Evolutionary conservation across 2,888 invertebrate species (phyloP), one percentile per base, ranked within the genome.

Genomic region (Zhuqinia jingwanae): DNA sequence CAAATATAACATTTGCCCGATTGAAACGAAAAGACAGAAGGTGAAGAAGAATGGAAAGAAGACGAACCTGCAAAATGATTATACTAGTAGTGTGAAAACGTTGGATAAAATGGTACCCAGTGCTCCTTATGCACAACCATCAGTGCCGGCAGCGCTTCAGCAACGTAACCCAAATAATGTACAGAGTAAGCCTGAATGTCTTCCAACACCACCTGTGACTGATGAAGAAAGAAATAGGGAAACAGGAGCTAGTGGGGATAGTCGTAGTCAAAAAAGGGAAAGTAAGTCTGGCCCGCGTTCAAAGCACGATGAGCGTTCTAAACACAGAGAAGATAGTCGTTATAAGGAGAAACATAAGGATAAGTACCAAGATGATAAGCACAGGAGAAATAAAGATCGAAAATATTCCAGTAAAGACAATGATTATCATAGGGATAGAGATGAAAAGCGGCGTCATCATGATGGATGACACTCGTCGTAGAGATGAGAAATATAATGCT

Each of bases 111-210:
- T 42, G 1, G 25, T 17, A 1, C 36, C 77, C 15, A 50, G 0
- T 17, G 53, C 2, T 17, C 53, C 2, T 42, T 1, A 42, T 36
- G 53, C 8, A 36, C 56, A 50, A 17, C 27, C 45, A 5, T 47
- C 2, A 0, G 20, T 45, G 22, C 20, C 47, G 2, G 17, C 70
- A 20, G 1, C 70, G 1, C 8, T 15, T 45, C 20, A 47, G 0
- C 47, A 45, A 27, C 75, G 30, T 0, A 30, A 50, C 36, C n/a
- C 27, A 2, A 63, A 65, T 15, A 63, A 79, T 27, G 45, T 63
- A 75, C 53, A 75, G 50, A 75, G 75, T 75, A 75, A 75, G 53
- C 36, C 75, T 75, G 36, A n/a, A 60, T 60, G 77, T 53, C 58
- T 58, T 77, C 56, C 56, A 42, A 77, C 58, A 25, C 60, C 60